Percentiles rank a stretch among this genome's conserved stretches.
phyloP scores from a whole-genome alignment of 2,113 vertebrate genomes.

The Paratilapia polleni region DNA sequence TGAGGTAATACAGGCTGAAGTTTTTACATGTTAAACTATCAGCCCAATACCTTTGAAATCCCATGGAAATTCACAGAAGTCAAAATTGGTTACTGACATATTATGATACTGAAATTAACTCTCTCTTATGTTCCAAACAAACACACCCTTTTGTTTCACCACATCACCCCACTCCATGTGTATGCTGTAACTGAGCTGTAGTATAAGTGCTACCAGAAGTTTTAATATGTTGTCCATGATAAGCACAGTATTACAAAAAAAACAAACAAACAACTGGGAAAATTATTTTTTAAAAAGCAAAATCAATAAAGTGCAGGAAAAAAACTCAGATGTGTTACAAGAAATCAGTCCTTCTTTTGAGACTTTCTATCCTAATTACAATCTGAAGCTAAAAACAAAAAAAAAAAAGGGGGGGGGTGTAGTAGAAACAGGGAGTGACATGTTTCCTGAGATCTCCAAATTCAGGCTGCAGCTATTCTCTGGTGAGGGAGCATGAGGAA shows the following conservation, averaged over 20 bases:
- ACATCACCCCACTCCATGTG: not conserved
- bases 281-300: too few relatives aligned
- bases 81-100: not conserved
- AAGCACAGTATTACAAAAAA: too few relatives aligned
- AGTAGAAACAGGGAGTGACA: constrained; percentile 2
- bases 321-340: not conserved
- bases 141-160: not conserved
- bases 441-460: constrained; percentile 20
- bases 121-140: not conserved
- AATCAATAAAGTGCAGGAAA: not conserved
- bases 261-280: too few relatives aligned
- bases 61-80: too few relatives aligned
- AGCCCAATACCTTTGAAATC: not conserved
- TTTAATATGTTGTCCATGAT: not conserved
- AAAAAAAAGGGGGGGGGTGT: constrained; percentile 6
- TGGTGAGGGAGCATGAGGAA: constrained; percentile 1
- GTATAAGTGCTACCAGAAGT: not conserved
- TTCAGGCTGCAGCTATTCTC: constrained; percentile 34
- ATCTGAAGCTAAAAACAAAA: not conserved
- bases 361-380: not conserved
- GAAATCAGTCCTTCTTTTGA: not conserved
- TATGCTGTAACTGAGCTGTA: too few relatives aligned
- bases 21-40: not conserved
- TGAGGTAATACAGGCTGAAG: too few relatives aligned
- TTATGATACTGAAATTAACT: not conserved